Evolutionary conservation across 2,797 vertebrate species (phyloP), one percentile per base, ranked within the genome.

Genomic region (Enteromius unitaeniatus): DNA sequence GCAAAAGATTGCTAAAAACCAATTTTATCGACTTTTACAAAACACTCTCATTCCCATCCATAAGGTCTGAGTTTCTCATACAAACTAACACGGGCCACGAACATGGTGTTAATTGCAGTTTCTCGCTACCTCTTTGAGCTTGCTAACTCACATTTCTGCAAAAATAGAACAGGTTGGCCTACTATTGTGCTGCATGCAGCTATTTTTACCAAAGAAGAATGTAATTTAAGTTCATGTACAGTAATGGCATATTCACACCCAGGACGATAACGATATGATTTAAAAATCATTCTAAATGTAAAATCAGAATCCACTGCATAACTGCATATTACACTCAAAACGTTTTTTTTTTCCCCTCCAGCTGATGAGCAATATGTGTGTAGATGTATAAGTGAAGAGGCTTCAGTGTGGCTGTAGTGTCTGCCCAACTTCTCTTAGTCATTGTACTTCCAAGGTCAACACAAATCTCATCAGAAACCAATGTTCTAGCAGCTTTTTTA

Each of bases 101-200:
- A 8, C 45, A 11, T 21, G 26, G 6, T 45, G 14, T 0, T 75
- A n/a, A n/a, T 23, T 55, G 21, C 49, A 55, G 31, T 9, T 37
- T 21, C 19, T 37, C 13, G 19, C 17, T 37, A 42, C 26, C 6
- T 67, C 17, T 21, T n/a, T 51, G 10, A n/a, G 28, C 13, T 65
- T 34, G 6, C 58, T 62, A n/a, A 19, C 53, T 74, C 47, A 51
- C 70, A 53, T 53, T 76, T 76, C 31, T 53, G 21, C 47, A 68
- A 49, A 53, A 74, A 19, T 34, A 51, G 4, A 34, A 34, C 45
- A 49, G 45, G 15, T 6, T 47, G 45, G 8, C 45, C 45, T 49
- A 73, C 19, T 55, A 34, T 53, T 53, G 17, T 2, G 4, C 26
- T 10, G 11, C 26, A 74, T 19, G 6, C 1, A 37, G 19, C 2